These are phyloP conservation scores for Pelobates cultripes DNA, from an alignment of 2,797 vertebrate genomes.

Conservation along the genomic window DNA sequence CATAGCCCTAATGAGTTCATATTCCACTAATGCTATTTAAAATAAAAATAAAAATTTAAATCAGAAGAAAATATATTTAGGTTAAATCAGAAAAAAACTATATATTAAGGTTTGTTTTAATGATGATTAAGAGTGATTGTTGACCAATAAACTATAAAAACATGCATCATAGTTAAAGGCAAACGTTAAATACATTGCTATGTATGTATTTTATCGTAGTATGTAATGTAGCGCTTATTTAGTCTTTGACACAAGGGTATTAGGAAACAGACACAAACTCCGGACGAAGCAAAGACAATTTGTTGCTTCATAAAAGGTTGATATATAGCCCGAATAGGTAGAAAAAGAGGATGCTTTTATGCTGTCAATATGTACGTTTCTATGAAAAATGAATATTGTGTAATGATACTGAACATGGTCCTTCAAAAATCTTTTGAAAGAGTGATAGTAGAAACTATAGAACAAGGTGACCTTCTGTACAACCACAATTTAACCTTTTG, in stretches of 20 bases:
- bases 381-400: constrained; percentile 26
- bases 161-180: neutral
- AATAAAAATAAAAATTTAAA: no score
- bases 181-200: neutral
- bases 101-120: no score
- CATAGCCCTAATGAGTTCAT: no score
- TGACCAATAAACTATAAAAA: neutral
- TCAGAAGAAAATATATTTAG: no score
- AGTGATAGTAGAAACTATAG: constrained; percentile 1
- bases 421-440: neutral
- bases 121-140: no score
- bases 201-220: neutral
- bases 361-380: constrained; percentile 20
- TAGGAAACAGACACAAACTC: neutral
- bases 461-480: constrained; percentile 21
- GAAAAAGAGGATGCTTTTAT: constrained; percentile 31
- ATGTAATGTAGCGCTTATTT: neutral
- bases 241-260: neutral
- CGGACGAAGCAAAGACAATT: neutral
- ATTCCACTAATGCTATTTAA: no score
- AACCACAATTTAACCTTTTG: constrained; percentile 12
- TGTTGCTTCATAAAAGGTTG: neutral
- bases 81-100: no score
- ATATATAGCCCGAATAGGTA: constrained; percentile 4
- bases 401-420: constrained; percentile 6